Evolutionary conservation across 2,113 vertebrate genomes (phyloP).

Genomic region (Ammodytes dubius): DNA sequence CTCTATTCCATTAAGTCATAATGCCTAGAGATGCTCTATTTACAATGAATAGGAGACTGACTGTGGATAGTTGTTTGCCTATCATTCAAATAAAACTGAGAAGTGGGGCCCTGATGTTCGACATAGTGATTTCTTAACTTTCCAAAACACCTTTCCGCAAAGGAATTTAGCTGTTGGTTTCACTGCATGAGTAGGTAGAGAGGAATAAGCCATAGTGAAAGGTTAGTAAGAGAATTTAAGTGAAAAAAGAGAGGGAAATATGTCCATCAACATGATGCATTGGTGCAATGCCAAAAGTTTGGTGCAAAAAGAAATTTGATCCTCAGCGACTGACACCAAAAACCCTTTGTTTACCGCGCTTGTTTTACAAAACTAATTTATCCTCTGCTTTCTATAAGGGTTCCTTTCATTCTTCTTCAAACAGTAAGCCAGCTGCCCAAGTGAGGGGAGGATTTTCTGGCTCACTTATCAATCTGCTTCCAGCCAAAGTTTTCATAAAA

Average conservation of each 20-base stretch:
- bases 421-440: conserved; percentile 56
- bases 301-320: conserved; percentile 39
- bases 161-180: background rate
- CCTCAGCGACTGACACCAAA: conserved; percentile 21
- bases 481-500: conserved; percentile 40
- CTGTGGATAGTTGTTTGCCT: conserved; percentile 47
- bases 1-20: conserved; percentile 60
- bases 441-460: conserved; percentile 48
- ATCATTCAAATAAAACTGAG: conserved; percentile 46
- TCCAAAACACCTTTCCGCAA: background rate
- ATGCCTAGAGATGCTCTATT: conserved; percentile 54
- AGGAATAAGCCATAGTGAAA: background rate
- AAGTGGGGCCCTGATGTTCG: background rate
- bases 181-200: background rate
- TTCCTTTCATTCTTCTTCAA: conserved; percentile 49
- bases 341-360: conserved; percentile 44
- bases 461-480: conserved; percentile 45
- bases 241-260: background rate
- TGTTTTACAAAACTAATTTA: conserved; percentile 26
- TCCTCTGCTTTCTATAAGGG: conserved; percentile 29
- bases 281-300: conserved; percentile 28
- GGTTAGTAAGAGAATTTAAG: background rate
- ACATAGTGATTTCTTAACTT: background rate
- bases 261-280: conserved; percentile 16
- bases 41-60: conserved; percentile 55